Evolutionary conservation across 1,140 invertebrate genomes (phyloP).

Genomic region (Macrosteles quadrilineatus): DNA sequence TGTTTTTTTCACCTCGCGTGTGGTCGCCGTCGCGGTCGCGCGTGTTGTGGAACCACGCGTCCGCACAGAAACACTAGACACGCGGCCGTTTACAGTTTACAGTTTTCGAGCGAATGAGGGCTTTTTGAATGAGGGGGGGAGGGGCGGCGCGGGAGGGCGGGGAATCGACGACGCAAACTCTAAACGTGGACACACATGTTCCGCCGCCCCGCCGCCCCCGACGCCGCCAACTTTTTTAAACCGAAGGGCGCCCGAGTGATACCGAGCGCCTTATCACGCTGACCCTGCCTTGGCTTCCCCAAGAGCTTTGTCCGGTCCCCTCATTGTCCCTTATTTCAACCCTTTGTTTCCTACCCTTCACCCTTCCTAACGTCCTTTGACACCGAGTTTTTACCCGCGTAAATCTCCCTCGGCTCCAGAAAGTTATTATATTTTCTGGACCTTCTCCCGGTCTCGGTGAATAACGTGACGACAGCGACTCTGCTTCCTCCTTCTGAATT

Average conservation of each 20-base stretch:
- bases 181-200: conserved; percentile 32
- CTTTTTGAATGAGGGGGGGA: conserved; percentile 34
- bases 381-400: conserved; percentile 31
- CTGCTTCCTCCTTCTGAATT: conserved; percentile 9
- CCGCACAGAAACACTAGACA: conserved; percentile 10
- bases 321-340: conserved; percentile 27
- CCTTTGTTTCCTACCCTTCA: conserved; percentile 28
- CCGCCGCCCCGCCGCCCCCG: not conserved
- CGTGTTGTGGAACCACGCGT: conserved; percentile 3
- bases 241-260: conserved; percentile 23
- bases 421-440: conserved; percentile 26
- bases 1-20: not conserved
- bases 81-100: conserved; percentile 33
- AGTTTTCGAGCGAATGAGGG: conserved; percentile 37
- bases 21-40: conserved; percentile 4
- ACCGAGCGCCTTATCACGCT: conserved; percentile 32
- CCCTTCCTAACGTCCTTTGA: conserved; percentile 34
- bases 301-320: conserved; percentile 13
- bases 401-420: conserved; percentile 20
- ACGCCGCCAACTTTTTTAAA: conserved; percentile 31
- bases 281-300: conserved; percentile 22
- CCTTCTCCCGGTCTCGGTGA: conserved; percentile 5
- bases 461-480: conserved; percentile 3
- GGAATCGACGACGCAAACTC: conserved; percentile 30
- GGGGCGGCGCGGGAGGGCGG: conserved; percentile 31